phyloP scores from a whole-genome alignment of 2,888 invertebrate species.

The Nephrotoma flavescens region DNA sequence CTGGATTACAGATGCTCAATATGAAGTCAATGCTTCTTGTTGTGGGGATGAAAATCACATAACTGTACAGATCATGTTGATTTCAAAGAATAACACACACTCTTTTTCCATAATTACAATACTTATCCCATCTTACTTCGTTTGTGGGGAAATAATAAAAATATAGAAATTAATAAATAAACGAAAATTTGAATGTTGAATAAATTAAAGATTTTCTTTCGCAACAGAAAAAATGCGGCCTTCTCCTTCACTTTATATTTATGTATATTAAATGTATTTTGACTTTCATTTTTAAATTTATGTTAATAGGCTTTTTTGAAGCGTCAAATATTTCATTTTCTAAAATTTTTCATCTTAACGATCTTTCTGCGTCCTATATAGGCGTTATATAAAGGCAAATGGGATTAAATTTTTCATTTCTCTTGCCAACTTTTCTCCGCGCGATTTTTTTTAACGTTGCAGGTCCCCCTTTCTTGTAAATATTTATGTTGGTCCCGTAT shows the following conservation, averaged over 20 bases:
- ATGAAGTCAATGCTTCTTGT: too few species aligned
- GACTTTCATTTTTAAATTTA: background rate
- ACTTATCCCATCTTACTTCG: too few species aligned
- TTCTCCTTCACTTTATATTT: background rate
- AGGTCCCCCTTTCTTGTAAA: background rate
- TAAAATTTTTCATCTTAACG: background rate
- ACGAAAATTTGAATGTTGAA: background rate
- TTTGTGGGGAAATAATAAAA: too few species aligned
- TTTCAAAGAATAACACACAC: too few species aligned
- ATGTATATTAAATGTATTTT: background rate
- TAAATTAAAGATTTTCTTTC: background rate
- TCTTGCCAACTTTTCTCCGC: background rate
- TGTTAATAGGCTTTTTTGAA: background rate
- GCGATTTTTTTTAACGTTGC: background rate
- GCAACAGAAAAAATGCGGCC: background rate
- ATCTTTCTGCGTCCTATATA: background rate
- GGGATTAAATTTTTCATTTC: background rate
- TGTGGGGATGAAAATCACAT: too few species aligned
- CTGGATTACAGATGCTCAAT: too few species aligned
- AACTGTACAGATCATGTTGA: too few species aligned
- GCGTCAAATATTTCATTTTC: background rate
- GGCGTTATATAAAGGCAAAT: background rate
- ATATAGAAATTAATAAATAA: background rate
- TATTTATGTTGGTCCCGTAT: background rate
- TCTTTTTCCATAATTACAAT: too few species aligned